Percentiles rank a stretch among this genome's conserved stretches.
Evolutionary conservation across 1,140 invertebrate genomes (phyloP).

Genomic region (Drosophila nigromelanica): DNA sequence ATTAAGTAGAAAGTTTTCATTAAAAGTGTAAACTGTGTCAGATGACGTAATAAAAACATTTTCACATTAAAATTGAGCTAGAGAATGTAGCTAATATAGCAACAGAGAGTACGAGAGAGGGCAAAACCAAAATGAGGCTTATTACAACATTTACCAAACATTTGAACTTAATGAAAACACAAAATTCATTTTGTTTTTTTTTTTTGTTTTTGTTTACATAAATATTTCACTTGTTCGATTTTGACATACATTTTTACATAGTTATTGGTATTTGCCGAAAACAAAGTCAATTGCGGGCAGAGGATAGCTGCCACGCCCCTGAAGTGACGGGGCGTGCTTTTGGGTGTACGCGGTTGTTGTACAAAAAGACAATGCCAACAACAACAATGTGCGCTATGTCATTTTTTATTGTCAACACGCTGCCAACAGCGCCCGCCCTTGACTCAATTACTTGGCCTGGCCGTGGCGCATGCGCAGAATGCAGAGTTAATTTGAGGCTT

Average conservation of each 20-base stretch:
- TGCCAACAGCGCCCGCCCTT: conserved; percentile 62
- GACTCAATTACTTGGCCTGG: conserved; percentile 68
- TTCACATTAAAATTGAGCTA: background rate
- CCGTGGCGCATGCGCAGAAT: conserved; percentile 70
- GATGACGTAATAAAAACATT: background rate
- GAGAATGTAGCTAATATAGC: background rate
- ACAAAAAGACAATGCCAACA: conserved; percentile 12
- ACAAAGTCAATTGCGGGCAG: conserved; percentile 42
- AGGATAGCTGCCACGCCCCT: conserved; percentile 25
- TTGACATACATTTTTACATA: conserved; percentile 42
- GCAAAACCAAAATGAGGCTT: conserved; percentile 5
- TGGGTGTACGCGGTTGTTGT: conserved; percentile 31
- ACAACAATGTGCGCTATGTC: conserved; percentile 48
- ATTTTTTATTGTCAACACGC: conserved; percentile 56
- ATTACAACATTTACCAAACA: conserved; percentile 53
- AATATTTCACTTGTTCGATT: conserved; percentile 28
- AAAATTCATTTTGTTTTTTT: conserved; percentile 18
- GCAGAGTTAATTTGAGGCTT: conserved; percentile 31
- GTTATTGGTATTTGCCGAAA: conserved; percentile 41
- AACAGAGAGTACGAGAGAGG: background rate
- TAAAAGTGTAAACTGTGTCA: background rate
- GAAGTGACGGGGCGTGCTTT: background rate
- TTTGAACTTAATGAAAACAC: conserved; percentile 15
- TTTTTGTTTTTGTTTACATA: conserved; percentile 36
- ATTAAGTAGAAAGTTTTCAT: background rate